Conservation (phyloP, 1,140 invertebrate species). For the Ruditapes philippinarum region DNA sequence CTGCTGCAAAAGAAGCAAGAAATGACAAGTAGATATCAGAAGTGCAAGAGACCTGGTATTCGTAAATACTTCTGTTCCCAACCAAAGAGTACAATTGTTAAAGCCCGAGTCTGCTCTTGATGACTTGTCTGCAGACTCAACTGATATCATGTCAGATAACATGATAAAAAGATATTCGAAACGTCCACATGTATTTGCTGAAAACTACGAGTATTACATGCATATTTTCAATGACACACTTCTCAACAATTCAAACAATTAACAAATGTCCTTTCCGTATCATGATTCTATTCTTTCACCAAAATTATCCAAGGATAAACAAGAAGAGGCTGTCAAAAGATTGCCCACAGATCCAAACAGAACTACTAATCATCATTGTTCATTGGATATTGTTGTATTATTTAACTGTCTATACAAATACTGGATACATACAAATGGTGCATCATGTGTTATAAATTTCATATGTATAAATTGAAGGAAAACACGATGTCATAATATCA, state of each 20-base stretch:
- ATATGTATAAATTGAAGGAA: conserved; percentile 8
- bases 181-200: neutral
- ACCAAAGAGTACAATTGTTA: neutral
- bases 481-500: conserved; percentile 19
- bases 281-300: conserved; percentile 34
- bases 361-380: conserved; percentile 20
- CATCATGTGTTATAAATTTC: conserved; percentile 34
- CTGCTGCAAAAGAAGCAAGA: too few species aligned
- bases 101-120: neutral
- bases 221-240: conserved; percentile 36
- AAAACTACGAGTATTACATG: conserved; percentile 18
- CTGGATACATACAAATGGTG: conserved; percentile 17
- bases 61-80: neutral
- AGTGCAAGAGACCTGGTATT: neutral
- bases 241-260: neutral
- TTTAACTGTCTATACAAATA: too few species aligned
- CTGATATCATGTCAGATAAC: neutral
- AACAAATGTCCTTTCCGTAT: conserved; percentile 9
- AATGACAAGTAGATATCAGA: too few species aligned
- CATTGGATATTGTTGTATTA: conserved; percentile 14
- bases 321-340: neutral
- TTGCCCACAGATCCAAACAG: neutral
- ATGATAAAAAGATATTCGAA: conserved; percentile 23
- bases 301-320: conserved; percentile 32
- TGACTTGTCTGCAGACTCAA: neutral